Base-by-base conservation (phyloP, 2,888 invertebrate species). In the Cheilosia variabilis region DNA sequence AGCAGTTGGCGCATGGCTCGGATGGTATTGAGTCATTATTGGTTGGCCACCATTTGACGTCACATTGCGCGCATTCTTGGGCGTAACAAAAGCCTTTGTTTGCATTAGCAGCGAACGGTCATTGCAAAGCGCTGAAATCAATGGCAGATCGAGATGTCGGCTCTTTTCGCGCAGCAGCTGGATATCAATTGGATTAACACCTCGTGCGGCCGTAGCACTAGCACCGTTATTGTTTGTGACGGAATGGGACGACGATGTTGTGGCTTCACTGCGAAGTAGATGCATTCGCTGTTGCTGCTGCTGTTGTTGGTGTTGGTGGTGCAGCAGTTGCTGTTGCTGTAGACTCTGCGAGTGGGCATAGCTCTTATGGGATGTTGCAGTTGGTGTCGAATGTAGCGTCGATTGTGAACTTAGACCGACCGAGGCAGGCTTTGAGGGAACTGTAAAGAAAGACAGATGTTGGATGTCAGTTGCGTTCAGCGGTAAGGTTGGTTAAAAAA, bases 61-160 rank as follows among this genome's bases (percentile, higher is more conserved):
- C 17, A 87, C 52, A 37, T 53, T 87, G 72, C 88, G 82, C 37
- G 94, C 93, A 89, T 94, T 94, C 91, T 96, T 96, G 69, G 96
- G 96, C 93, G 95, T 94, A 87, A 96, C 96, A 91, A 96, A 96
- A 24, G 97, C 96, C 92, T 97, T 97, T 65, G 97, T 97, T 93
- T 97, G 97, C 92, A 97, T 97, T 79, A 97, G 93, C 89, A 98
- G 94, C 80, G 97, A 96, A 78, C 96, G 95, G 92, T 98, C 98
- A 91, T 98, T 98, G 93, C 98, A 98, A 88, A 98, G 94, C 15
- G 98, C 98, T 80, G 97, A 96, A 90, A 98, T 98, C 83, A 98
- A 93, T 22, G 98, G 98, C 92, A 98, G 93, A 93, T 98, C 97
- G 90, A 98, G 93, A 91, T 97, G 96, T 91, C 96, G 96, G 93